A percentile compares a stretch with the other conserved stretches of the same genome.
These are phyloP conservation scores for Astur gentilis DNA, from an alignment of 2,113 vertebrate genomes.

Conservation along the genomic window DNA sequence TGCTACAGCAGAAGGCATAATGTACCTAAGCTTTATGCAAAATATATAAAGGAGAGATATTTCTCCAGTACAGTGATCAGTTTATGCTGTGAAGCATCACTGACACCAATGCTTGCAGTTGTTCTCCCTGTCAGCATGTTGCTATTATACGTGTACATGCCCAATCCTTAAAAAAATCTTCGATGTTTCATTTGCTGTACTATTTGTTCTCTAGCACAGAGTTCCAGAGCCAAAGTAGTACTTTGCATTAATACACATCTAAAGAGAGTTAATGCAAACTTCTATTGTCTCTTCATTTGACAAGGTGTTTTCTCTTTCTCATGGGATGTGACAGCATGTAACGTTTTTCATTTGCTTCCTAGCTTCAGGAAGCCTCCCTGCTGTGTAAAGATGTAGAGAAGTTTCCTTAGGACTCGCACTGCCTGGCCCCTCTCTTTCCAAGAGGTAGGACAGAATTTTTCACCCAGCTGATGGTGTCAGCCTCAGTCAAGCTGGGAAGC, in stretches of 20 bases:
- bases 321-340: neutral
- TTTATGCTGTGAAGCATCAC: neutral
- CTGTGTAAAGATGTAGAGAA: neutral
- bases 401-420: neutral
- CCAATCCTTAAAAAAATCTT: neutral
- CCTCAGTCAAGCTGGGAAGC: neutral
- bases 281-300: neutral
- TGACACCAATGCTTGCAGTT: neutral
- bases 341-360: neutral
- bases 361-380: neutral
- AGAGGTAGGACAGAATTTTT: neutral
- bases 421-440: neutral
- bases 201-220: neutral
- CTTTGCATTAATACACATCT: neutral
- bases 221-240: neutral
- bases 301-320: neutral
- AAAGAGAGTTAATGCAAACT: neutral
- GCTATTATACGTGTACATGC: neutral
- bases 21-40: neutral
- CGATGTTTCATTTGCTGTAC: neutral
- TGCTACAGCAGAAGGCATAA: neutral
- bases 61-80: neutral
- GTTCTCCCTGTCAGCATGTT: neutral
- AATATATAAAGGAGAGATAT: neutral
- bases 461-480: neutral